A percentile compares a stretch with the other conserved stretches of the same genome.
Evolutionary conservation across 1,140 invertebrate species (phyloP).

Genomic region (Nixonia krombeini): DNA sequence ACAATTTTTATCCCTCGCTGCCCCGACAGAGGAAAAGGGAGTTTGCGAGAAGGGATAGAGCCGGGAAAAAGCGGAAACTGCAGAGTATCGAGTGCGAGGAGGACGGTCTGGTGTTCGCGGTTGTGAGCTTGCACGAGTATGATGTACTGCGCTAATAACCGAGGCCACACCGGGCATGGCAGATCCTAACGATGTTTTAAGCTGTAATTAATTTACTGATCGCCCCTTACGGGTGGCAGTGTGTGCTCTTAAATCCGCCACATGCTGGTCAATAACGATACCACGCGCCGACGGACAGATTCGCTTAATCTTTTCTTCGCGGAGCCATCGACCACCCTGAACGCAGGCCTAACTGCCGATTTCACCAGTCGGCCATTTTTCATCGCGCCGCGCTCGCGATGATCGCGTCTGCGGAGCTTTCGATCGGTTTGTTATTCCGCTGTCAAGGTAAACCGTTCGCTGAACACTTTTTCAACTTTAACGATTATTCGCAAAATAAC

Average conservation of each 20-base stretch:
- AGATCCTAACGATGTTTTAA: conserved; percentile 65
- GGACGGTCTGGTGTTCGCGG: conserved; percentile 9
- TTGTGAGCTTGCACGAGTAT: conserved; percentile 45
- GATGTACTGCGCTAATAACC: conserved; percentile 65
- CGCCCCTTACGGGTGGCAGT: conserved; percentile 44
- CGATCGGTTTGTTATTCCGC: too few species aligned
- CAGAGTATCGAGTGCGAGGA: conserved; percentile 19
- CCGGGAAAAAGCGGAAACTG: conserved; percentile 25
- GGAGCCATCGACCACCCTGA: conserved; percentile 3
- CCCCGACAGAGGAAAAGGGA: not conserved
- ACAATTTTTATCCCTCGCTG: conserved; percentile 37
- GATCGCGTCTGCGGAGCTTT: not conserved
- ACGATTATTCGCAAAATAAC: too few species aligned
- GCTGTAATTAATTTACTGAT: conserved; percentile 66
- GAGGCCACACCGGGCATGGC: conserved; percentile 51
- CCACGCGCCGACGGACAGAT: conserved; percentile 10
- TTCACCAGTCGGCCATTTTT: conserved; percentile 13
- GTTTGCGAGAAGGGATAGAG: conserved; percentile 4
- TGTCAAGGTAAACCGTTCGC: too few species aligned
- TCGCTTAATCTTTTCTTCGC: conserved; percentile 14
- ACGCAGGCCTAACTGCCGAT: conserved; percentile 4
- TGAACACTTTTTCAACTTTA: too few species aligned
- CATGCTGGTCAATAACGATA: conserved; percentile 30
- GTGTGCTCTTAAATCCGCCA: conserved; percentile 25
- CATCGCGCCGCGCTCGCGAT: not conserved